A percentile compares a stretch with the other conserved stretches of the same genome.
phyloP scores from a whole-genome alignment of 1,140 invertebrate species.

The Brachionus asplanchnoidis region DNA sequence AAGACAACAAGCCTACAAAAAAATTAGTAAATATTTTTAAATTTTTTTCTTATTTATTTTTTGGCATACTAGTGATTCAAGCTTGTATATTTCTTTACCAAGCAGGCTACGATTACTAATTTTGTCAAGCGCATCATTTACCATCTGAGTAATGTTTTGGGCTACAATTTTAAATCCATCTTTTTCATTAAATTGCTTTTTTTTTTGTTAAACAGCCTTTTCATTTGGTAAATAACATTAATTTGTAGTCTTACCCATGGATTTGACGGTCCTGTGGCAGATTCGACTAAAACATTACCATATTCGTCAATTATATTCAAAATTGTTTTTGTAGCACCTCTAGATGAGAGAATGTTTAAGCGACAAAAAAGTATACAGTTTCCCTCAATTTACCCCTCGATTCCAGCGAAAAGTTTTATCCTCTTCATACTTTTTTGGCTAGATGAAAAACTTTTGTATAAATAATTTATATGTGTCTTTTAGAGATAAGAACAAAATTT shows the following conservation, averaged over 20 bases:
- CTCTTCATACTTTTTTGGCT: background rate
- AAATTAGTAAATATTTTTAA: background rate
- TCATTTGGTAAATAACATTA: too few species aligned
- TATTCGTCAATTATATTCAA: conserved; percentile 11
- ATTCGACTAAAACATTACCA: background rate
- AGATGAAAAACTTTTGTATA: background rate
- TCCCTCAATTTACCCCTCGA: background rate
- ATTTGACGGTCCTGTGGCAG: background rate
- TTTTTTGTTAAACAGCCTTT: too few species aligned
- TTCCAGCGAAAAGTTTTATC: conserved; percentile 15
- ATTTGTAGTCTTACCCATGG: background rate
- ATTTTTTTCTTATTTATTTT: background rate
- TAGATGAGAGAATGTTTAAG: background rate
- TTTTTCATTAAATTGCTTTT: background rate
- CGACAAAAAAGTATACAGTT: background rate
- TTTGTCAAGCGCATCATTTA: background rate
- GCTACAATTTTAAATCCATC: conserved; percentile 17
- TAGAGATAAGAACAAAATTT: background rate
- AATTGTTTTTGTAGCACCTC: conserved; percentile 9
- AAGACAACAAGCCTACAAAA: conserved; percentile 9
- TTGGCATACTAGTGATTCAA: background rate
- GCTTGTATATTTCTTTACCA: conserved; percentile 1
- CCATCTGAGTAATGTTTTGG: background rate
- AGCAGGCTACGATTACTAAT: background rate
- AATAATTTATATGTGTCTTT: background rate